Evolutionary conservation across 2,797 vertebrate genomes (phyloP).

Genomic region (Oceanodroma leucorhoa): DNA sequence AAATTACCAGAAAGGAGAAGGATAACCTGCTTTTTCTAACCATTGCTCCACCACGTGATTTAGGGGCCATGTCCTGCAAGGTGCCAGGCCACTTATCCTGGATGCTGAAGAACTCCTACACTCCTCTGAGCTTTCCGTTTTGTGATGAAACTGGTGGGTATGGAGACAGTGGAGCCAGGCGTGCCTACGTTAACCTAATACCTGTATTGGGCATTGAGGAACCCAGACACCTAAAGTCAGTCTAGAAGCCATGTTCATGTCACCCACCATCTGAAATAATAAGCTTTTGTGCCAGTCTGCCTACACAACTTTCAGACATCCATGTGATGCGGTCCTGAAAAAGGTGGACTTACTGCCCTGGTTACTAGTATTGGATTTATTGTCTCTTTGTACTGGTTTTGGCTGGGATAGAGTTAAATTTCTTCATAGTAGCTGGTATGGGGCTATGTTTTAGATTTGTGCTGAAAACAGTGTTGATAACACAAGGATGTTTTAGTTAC

Average conservation of each 20-base stretch:
- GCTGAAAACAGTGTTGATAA: not conserved
- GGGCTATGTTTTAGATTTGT: not conserved
- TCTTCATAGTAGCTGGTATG: not conserved
- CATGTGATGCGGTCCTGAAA: accelerated
- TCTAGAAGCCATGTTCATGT: not conserved
- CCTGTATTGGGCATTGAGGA: not conserved
- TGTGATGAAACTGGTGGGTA: not conserved
- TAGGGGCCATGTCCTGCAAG: not conserved
- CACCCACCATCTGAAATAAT: not conserved
- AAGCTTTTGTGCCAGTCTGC: not conserved
- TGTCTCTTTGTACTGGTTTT: not conserved
- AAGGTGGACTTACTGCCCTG: not conserved
- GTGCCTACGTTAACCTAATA: not conserved
- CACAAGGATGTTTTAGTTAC: not conserved
- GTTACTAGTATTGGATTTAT: not conserved
- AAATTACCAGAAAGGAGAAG: not conserved
- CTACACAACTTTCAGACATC: not conserved
- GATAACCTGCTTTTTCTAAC: not conserved
- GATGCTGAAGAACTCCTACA: not conserved
- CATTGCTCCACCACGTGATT: not conserved
- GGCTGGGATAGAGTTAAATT: not conserved
- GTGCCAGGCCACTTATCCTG: not conserved
- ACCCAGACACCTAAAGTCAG: not conserved
- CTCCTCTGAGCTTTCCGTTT: not conserved
- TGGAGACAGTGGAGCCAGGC: not conserved